Base-by-base conservation (phyloP, 2,113 vertebrate genomes). In the Myotis yumanensis region DNA sequence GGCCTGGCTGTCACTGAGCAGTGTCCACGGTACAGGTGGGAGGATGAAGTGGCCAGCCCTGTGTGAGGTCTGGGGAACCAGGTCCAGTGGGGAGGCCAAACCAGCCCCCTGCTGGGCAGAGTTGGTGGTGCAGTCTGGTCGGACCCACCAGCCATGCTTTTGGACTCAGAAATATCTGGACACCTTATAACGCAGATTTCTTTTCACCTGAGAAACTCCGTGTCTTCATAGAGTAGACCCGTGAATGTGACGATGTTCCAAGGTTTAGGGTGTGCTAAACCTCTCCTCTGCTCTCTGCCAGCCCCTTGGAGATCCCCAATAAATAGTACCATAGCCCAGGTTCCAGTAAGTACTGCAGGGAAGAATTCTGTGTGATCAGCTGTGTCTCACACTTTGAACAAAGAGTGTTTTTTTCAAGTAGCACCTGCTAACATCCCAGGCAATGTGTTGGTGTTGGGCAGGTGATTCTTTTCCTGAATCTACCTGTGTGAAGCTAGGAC, bases 61-160 rank as follows among this genome's bases (percentile, higher is more conserved):
- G 22, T 28, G n/a, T 25, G 5, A 86, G 3, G 3, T 64, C 52
- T 40, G 62, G 37, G 64, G 28, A 54, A 32, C 43, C 46, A 79
- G 14, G 12, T 30, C 22, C 18, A 43, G n/a, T 11, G 10, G n/a
- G 6, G 28, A n/a, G 85, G 23, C 10, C 86, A 73, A 17, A 68
- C 16, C n/a, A 37, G 51, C 11, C 54, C 46, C 15, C 1, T 40
- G 17, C 62, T 32, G 54, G 32, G 11, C 16, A 23, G 54, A 64
- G 22, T 35, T 10, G 1, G 7, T 43, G 8, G 17, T 35, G 11
- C 51, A 20, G 4, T 28, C 25, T 52, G n/a, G 57, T 73, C 28
- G 4, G 7, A 0, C 16, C 52, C 2, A 1, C 9, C 62, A 0
- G 1, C 40, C 30, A 15, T 32, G 25, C 5, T 64, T 15, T 14